Conservation (phyloP, 2,113 vertebrate genomes). For the Arvicanthis niloticus region DNA sequence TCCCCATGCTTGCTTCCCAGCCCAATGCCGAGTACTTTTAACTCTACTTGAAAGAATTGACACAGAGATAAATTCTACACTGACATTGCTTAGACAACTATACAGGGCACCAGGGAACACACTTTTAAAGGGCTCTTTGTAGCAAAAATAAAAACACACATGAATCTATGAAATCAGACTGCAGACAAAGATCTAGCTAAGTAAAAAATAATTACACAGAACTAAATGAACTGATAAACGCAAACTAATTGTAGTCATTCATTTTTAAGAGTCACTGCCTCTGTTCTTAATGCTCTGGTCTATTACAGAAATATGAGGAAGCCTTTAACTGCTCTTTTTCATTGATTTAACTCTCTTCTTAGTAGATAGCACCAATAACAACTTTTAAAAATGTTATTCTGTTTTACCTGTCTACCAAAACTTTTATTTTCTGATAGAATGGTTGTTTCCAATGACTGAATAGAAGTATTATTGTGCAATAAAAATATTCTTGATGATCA, state of each 20-base stretch:
- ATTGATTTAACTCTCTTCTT: not conserved
- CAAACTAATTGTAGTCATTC: not conserved
- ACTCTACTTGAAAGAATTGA: not conserved
- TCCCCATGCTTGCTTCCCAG: not conserved
- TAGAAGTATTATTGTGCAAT: not conserved
- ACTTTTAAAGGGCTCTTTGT: not conserved
- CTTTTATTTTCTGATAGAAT: not conserved
- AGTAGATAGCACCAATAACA: conserved; percentile 2
- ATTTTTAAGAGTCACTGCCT: not conserved
- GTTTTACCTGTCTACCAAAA: not conserved
- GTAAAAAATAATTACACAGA: not conserved
- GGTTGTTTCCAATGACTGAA: not conserved
- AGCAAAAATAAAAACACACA: not conserved
- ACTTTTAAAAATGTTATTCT: not conserved
- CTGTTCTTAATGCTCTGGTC: not conserved
- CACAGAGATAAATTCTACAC: not conserved
- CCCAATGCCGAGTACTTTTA: not conserved
- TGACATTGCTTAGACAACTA: not conserved
- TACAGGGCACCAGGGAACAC: not conserved
- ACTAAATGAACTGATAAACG: not conserved
- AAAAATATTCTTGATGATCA: not conserved
- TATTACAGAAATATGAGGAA: not conserved
- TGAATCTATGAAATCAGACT: not conserved
- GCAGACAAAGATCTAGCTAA: not conserved
- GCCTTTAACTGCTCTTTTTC: not conserved